A percentile compares a stretch with the other conserved stretches of the same genome.
Conservation (phyloP, 2,113 vertebrate species). For the Cyanoramphus novaezelandiae region DNA sequence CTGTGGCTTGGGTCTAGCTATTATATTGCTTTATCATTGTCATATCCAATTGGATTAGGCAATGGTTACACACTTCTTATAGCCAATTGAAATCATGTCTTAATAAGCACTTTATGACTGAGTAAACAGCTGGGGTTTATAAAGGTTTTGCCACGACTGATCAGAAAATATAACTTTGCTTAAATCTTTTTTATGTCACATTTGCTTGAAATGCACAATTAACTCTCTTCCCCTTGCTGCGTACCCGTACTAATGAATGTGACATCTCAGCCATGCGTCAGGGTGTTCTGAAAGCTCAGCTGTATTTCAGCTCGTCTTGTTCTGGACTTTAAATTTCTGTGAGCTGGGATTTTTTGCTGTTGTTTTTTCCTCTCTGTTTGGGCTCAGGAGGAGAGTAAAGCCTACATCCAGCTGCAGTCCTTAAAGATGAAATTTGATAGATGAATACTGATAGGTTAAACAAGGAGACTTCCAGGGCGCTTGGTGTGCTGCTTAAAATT, state of each 20-base stretch:
- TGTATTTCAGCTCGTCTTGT: background rate
- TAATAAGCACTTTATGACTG: background rate
- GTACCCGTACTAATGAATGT: background rate
- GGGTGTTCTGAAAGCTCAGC: background rate
- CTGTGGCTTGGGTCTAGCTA: background rate
- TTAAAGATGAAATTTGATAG: background rate
- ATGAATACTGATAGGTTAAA: background rate
- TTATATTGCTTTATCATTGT: background rate
- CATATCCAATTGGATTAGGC: background rate
- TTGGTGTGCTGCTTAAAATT: background rate
- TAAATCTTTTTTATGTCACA: background rate
- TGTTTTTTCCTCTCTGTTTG: background rate
- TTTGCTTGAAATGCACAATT: background rate
- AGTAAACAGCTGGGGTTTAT: background rate
- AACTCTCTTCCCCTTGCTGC: background rate
- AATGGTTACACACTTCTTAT: background rate
- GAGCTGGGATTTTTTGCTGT: background rate
- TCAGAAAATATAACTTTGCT: background rate
- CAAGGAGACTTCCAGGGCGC: background rate
- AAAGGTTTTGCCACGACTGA: background rate
- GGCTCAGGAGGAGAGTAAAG: background rate
- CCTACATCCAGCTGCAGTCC: background rate
- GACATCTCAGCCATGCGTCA: background rate
- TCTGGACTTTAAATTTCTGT: background rate
- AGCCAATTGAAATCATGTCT: background rate